These are phyloP conservation scores for Sinonovacula constricta DNA, from an alignment of 1,140 invertebrate genomes.

Conservation along the genomic window DNA sequence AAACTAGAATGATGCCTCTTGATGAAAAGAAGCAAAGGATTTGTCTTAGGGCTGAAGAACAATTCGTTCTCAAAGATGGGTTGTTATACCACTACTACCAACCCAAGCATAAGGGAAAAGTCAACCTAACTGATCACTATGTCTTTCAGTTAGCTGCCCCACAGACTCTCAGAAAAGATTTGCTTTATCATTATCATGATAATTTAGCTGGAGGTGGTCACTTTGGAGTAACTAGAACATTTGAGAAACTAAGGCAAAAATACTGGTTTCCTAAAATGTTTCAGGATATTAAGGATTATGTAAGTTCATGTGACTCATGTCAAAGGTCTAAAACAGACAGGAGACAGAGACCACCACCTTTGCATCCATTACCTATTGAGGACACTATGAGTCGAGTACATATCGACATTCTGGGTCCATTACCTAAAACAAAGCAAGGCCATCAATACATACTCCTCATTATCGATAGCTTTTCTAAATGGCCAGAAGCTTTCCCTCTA, in stretches of 20 bases:
- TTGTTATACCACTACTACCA: conserved; percentile 54
- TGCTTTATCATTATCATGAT: conserved; percentile 57
- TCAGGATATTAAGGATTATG: conserved; percentile 48
- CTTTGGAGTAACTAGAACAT: conserved; percentile 53
- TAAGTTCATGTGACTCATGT: conserved; percentile 56
- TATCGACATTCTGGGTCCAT: conserved; percentile 59
- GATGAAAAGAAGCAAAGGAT: conserved; percentile 42
- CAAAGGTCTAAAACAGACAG: conserved; percentile 49
- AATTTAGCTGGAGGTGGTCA: conserved; percentile 52
- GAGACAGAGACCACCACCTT: conserved; percentile 31
- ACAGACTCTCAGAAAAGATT: conserved; percentile 24
- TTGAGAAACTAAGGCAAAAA: conserved; percentile 41
- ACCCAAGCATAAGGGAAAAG: conserved; percentile 19
- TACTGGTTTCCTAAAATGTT: conserved; percentile 61
- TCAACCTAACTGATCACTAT: neutral
- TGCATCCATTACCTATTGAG: conserved; percentile 50
- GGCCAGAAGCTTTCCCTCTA: conserved; percentile 49
- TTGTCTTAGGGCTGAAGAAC: conserved; percentile 16
- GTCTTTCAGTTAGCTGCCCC: conserved; percentile 48
- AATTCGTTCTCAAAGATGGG: conserved; percentile 52
- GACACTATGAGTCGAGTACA: conserved; percentile 51
- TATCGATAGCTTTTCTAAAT: conserved; percentile 55
- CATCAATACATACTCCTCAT: conserved; percentile 53
- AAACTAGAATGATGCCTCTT: conserved; percentile 24
- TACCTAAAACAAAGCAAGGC: conserved; percentile 45